phyloP scores from a whole-genome alignment of 1,140 invertebrate genomes.

The Macrocentrus cingulum region DNA sequence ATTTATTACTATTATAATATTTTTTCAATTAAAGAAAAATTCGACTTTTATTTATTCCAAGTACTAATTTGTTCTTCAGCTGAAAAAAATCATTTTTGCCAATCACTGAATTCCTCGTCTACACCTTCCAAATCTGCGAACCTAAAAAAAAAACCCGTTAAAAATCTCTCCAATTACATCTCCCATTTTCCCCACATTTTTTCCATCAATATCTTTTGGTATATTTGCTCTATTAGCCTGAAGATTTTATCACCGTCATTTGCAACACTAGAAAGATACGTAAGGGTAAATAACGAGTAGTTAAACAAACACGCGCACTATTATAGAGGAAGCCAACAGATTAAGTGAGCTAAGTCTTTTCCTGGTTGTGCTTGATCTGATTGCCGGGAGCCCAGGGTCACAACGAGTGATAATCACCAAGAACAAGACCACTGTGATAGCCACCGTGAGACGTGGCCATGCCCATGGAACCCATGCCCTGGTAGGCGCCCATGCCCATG shows the following conservation, averaged over 20 bases:
- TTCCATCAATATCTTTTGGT: slow-evolving; percentile 6
- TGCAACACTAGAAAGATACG: not conserved
- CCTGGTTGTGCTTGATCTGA: slow-evolving; percentile 51
- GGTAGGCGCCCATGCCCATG: slow-evolving; percentile 56
- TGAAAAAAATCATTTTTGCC: no score
- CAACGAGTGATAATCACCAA: slow-evolving; percentile 57
- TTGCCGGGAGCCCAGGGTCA: slow-evolving; percentile 55
- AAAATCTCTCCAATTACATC: slow-evolving; percentile 7
- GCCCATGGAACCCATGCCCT: slow-evolving; percentile 52
- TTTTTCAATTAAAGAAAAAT: no score
- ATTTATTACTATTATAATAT: no score
- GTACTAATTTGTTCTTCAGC: no score
- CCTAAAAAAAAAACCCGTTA: not conserved
- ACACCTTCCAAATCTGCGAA: no score
- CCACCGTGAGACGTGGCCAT: slow-evolving; percentile 52
- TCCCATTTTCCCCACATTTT: not conserved
- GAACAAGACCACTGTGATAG: slow-evolving; percentile 54
- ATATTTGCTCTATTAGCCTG: slow-evolving; percentile 7
- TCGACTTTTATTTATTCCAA: no score
- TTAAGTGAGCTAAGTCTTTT: slow-evolving; percentile 47
- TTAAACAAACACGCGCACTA: slow-evolving; percentile 15
- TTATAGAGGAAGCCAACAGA: not conserved
- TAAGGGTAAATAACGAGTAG: not conserved
- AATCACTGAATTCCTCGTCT: no score
- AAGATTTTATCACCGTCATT: not conserved